Evolutionary conservation across 2,797 vertebrate species (phyloP), one percentile per base, ranked within the genome.

Genomic region (Xenops minutus): DNA sequence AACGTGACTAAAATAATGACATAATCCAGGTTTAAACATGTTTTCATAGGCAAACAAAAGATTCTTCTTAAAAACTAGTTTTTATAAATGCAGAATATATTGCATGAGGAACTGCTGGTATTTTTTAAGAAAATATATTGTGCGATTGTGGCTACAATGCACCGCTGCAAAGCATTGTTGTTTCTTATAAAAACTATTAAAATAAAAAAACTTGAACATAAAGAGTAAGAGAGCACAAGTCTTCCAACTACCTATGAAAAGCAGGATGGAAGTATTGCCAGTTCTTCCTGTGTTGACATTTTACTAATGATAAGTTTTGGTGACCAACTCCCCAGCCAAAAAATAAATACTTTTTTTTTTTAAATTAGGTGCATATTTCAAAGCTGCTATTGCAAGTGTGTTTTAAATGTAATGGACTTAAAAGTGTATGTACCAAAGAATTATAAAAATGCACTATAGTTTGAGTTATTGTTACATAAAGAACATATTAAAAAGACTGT

Each of bases 111-210:
- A 99, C 98, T 99, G 99, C 99, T 99, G 99, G 99, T 99, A 98
- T 98, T 96, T 97, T 98, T 99, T 99, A 99, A 98, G 99, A 99
- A 99, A 99, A 99, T 99, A 99, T 99, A 99, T 99, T 99, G 99
- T 99, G 99, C 99, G 98, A 99, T 98, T 98, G 98, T 99, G 99
- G 99, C 99, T 99, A 99, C 98, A 98, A 98, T 98, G 98, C 98
- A 98, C 98, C 98, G 98, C 98, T 98, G 98, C 98, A 98, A 99
- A 98, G 98, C 98, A 97, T 98, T 98, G 97, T 96, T 97, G 91
- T 96, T 96, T 97, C 75, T 93, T 97, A 98, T 93, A 97, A 97
- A 97, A 97, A 92, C 88, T 95, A 95, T 77, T 88, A 95, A 96
- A 94, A 95, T 78, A 93, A 94, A 96, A 96, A 96, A 96, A 89